Conservation (phyloP, 2,888 invertebrate genomes). For the Choristoneura rosaceana region DNA sequence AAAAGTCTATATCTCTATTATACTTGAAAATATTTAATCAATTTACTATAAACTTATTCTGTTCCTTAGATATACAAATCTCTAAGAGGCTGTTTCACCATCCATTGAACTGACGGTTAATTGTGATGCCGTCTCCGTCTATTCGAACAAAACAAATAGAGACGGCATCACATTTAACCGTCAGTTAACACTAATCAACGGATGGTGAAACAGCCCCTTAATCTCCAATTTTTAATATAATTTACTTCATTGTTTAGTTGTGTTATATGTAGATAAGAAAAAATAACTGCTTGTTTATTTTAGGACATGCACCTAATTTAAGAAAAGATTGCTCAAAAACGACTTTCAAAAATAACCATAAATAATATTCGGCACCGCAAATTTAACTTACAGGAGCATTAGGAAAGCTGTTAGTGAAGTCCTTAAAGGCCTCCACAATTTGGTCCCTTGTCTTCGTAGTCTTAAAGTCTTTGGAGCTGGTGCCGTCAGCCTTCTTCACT, state of each 20-base stretch:
- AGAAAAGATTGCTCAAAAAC: background rate
- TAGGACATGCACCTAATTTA: background rate
- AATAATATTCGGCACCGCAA: too few species aligned
- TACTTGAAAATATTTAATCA: background rate
- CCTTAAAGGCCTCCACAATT: constrained; percentile 91
- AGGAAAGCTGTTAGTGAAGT: constrained; percentile 92
- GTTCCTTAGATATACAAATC: background rate
- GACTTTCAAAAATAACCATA: background rate
- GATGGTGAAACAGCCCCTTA: too few species aligned
- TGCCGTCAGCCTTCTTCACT: constrained; percentile 94
- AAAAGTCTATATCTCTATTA: background rate
- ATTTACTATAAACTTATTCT: background rate
- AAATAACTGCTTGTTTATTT: too few species aligned
- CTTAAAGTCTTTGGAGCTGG: constrained; percentile 97
- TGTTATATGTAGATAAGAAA: too few species aligned
- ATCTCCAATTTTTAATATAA: too few species aligned
- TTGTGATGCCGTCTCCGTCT: too few species aligned
- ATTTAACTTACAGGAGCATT: constrained; percentile 89
- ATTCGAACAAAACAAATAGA: too few species aligned
- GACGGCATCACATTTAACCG: too few species aligned
- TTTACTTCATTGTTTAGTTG: too few species aligned
- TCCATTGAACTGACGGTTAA: too few species aligned
- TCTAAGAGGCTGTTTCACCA: too few species aligned
- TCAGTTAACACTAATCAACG: too few species aligned
- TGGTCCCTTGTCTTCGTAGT: constrained; percentile 94